These are phyloP conservation scores for Nasua narica DNA, from an alignment of 2,797 vertebrate species.

Conservation along the genomic window DNA sequence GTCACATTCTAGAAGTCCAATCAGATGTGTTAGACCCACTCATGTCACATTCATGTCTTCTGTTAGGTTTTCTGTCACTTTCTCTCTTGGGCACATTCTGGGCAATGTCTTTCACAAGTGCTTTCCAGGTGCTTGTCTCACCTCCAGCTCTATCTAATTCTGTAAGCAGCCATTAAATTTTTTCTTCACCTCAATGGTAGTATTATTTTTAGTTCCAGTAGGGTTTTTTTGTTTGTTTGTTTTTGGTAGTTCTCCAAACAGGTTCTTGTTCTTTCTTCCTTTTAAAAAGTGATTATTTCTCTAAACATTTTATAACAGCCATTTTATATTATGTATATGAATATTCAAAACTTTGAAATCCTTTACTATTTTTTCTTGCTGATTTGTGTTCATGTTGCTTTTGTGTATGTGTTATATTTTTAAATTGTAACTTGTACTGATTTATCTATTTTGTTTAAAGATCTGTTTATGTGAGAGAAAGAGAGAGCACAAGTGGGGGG, in stretches of 20 bases:
- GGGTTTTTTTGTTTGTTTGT: background rate
- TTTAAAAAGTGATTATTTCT: background rate
- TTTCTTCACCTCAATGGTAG: background rate
- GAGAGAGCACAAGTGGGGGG: too few relatives aligned
- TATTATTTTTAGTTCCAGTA: background rate
- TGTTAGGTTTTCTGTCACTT: background rate
- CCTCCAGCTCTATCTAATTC: background rate
- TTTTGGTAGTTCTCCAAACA: background rate
- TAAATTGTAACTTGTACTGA: fast-evolving
- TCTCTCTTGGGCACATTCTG: fast-evolving
- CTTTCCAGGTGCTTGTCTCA: background rate
- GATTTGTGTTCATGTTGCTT: background rate
- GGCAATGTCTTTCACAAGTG: too few relatives aligned
- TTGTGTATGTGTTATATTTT: background rate
- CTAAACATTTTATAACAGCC: background rate
- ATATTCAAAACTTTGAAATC: background rate
- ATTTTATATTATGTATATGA: background rate
- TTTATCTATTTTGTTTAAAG: too few relatives aligned
- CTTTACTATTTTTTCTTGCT: background rate
- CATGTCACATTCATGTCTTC: too few relatives aligned
- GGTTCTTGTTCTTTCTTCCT: background rate
- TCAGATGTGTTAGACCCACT: fast-evolving
- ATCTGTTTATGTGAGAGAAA: too few relatives aligned
- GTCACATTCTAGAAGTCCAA: background rate
- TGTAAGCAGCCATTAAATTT: background rate